Evolutionary conservation across 2,797 vertebrate genomes (phyloP).

Genomic region (Chloroceryle inda): DNA sequence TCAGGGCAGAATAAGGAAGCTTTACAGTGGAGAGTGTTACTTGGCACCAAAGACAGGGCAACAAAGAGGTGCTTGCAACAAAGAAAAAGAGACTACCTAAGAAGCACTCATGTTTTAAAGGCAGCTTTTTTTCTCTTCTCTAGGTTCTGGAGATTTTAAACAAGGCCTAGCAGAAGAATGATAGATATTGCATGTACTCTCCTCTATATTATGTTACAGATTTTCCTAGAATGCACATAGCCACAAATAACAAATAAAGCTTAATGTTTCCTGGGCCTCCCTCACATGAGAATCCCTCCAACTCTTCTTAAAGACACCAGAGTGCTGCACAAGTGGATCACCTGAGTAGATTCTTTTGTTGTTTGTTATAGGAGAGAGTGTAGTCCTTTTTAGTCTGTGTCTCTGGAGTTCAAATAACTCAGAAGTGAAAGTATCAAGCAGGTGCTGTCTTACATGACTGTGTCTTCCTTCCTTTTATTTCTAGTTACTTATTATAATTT

Average conservation of each 20-base stretch:
- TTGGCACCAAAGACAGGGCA: not conserved
- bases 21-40: not conserved
- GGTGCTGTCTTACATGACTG: not conserved
- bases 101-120: rapidly evolving
- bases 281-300: rapidly evolving
- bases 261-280: not conserved
- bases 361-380: not conserved
- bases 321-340: not conserved
- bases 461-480: not conserved
- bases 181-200: not conserved
- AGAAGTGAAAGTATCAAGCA: not conserved
- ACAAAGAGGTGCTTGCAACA: not conserved
- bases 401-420: not conserved
- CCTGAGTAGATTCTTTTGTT: not conserved
- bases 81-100: not conserved
- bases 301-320: not conserved
- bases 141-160: not conserved
- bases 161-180: not conserved
- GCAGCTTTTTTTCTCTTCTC: not conserved
- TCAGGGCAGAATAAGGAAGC: not conserved
- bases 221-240: not conserved
- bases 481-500: not conserved
- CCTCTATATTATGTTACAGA: too few relatives aligned
- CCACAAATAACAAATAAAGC: not conserved
- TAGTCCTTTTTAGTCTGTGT: not conserved